These are phyloP conservation scores for Microctonus aethiopoides DNA, from an alignment of 2,888 invertebrate species.

Conservation along the genomic window DNA sequence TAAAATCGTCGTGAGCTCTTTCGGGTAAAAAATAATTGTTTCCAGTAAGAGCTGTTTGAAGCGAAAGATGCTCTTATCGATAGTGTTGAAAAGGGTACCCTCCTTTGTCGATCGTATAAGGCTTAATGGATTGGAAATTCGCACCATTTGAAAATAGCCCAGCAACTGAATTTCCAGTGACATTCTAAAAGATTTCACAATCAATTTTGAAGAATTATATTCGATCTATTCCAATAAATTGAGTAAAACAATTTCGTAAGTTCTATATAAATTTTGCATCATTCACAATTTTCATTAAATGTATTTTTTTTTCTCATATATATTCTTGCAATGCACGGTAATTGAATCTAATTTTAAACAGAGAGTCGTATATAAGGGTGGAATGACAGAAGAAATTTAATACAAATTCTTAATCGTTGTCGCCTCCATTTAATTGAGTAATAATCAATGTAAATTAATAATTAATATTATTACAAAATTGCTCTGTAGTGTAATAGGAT, in stretches of 20 bases:
- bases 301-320: background rate
- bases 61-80: constrained; percentile 41
- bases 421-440: constrained; percentile 26
- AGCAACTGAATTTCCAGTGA: constrained; percentile 19
- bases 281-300: background rate
- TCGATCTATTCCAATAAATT: constrained; percentile 17
- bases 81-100: constrained; percentile 38
- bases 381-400: constrained; percentile 33
- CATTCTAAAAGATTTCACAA: constrained; percentile 12
- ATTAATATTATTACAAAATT: constrained; percentile 48
- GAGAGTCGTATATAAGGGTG: constrained; percentile 2
- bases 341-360: background rate
- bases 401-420: constrained; percentile 25
- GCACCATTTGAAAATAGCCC: constrained; percentile 33
- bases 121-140: constrained; percentile 43
- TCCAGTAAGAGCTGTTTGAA: constrained; percentile 35
- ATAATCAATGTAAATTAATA: constrained; percentile 34
- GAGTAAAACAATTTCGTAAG: constrained; percentile 10
- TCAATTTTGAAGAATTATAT: background rate
- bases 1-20: constrained; percentile 47
- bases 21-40: constrained; percentile 46
- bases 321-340: background rate
- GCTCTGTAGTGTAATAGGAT: constrained; percentile 40
- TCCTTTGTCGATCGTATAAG: constrained; percentile 39
- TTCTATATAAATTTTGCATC: background rate